phyloP scores from a whole-genome alignment of 2,797 vertebrate genomes.

The Chelmon rostratus region DNA sequence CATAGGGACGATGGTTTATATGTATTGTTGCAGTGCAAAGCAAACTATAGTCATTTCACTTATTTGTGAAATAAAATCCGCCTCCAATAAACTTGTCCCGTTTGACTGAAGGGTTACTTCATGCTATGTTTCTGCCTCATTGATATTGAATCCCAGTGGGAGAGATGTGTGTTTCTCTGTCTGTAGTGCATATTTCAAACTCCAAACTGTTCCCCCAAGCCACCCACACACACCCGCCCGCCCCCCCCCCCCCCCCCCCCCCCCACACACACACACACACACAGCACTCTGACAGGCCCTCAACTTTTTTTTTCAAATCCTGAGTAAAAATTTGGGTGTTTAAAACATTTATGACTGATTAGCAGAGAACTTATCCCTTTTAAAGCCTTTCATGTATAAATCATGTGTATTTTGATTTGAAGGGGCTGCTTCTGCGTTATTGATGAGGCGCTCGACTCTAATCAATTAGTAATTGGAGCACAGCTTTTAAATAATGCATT shows the following conservation, averaged over 20 bases:
- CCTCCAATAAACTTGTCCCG: conserved; percentile 59
- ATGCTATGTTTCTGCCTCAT: conserved; percentile 73
- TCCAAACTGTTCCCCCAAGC: conserved; percentile 35
- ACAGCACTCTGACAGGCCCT: conserved; percentile 71
- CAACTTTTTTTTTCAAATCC: conserved; percentile 58
- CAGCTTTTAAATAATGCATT: conserved; percentile 89
- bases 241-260: conserved; percentile 30
- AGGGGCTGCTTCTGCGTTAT: conserved; percentile 86
- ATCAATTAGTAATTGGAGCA: conserved; percentile 90
- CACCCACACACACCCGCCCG: conserved; percentile 28
- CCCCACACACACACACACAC: conserved; percentile 24
- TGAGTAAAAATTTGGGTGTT: conserved; percentile 76
- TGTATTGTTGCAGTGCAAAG: conserved; percentile 36
- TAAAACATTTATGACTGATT: conserved; percentile 89
- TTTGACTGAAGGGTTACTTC: conserved; percentile 75
- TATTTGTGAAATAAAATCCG: conserved; percentile 55
- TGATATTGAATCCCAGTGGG: conserved; percentile 71
- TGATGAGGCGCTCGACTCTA: conserved; percentile 88
- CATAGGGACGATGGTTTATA: conserved; percentile 50
- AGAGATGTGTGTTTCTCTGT: conserved; percentile 63
- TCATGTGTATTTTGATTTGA: conserved; percentile 89
- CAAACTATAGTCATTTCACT: conserved; percentile 39
- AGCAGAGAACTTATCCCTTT: conserved; percentile 87
- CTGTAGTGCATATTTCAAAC: conserved; percentile 69
- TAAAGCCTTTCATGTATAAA: conserved; percentile 90